Evolutionary conservation across 2,888 invertebrate genomes (phyloP).

Genomic region (Balanococcus diminutus): DNA sequence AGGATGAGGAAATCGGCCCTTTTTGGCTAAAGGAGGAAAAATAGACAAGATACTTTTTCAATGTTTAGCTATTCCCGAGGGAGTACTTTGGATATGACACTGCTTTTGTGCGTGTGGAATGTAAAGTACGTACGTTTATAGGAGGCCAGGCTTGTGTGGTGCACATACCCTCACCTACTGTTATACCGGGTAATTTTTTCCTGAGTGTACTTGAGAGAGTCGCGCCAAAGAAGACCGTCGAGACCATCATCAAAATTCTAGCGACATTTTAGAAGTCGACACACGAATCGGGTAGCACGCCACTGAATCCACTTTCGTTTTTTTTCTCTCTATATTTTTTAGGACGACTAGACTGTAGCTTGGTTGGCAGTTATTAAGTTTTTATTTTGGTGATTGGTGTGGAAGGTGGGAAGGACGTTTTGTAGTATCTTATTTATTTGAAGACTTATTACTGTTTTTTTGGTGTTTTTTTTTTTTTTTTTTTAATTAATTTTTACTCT

Average conservation of each 20-base stretch:
- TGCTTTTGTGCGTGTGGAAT: not conserved
- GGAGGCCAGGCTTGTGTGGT: not conserved
- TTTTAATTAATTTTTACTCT: too few relatives aligned
- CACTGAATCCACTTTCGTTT: not conserved
- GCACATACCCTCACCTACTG: not conserved
- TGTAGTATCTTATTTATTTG: too few relatives aligned
- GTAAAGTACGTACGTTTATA: too few relatives aligned
- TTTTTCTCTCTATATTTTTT: too few relatives aligned
- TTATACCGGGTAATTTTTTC: not conserved
- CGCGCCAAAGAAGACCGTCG: not conserved
- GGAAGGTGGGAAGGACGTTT: too few relatives aligned
- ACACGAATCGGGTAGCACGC: too few relatives aligned
- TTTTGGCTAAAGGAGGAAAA: not conserved
- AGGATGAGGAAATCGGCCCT: not conserved
- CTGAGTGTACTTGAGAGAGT: not conserved
- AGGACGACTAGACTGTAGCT: too few relatives aligned
- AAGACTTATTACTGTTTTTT: too few relatives aligned
- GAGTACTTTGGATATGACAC: not conserved
- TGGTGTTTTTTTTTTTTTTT: too few relatives aligned
- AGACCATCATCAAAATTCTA: not conserved
- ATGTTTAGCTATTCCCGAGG: constrained; percentile 12
- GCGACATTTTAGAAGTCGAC: not conserved
- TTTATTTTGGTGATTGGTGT: too few relatives aligned
- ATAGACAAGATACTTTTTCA: not conserved
- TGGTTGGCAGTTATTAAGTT: too few relatives aligned